phyloP scores from a whole-genome alignment of 2,797 vertebrate genomes.

The Iguana delicatissima region DNA sequence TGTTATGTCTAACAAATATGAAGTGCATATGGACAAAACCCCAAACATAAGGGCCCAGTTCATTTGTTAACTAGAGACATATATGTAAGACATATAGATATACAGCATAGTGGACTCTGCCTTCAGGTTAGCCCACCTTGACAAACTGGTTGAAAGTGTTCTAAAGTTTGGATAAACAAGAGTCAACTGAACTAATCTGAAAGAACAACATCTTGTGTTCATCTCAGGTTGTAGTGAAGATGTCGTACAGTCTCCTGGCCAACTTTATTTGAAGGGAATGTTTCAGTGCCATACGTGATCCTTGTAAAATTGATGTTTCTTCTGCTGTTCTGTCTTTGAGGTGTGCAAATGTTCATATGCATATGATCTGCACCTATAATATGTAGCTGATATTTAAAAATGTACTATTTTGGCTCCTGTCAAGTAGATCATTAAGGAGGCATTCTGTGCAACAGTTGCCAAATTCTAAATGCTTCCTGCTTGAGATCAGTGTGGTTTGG shows the following conservation, averaged over 20 bases:
- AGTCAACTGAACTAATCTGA: neutral
- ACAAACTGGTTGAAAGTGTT: neutral
- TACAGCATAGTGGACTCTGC: neutral
- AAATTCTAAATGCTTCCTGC: neutral
- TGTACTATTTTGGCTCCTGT: neutral
- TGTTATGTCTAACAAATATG: no score
- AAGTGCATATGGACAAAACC: neutral
- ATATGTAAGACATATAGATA: neutral
- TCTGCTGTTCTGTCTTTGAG: neutral
- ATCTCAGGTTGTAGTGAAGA: neutral
- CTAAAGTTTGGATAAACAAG: neutral
- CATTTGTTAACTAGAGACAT: neutral
- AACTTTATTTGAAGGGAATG: neutral
- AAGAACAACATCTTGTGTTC: neutral
- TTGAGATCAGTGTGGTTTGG: neutral
- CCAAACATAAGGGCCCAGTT: no score
- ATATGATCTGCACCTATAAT: neutral
- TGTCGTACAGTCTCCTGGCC: no score
- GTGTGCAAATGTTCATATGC: no score
- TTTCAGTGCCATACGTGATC: neutral
- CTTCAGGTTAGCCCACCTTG: neutral
- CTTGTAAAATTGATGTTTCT: neutral
- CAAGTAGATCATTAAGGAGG: neutral
- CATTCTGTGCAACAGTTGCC: neutral
- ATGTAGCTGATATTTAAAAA: neutral